Base-by-base conservation (phyloP, 2,888 invertebrate species). In the Chirona hameri region DNA sequence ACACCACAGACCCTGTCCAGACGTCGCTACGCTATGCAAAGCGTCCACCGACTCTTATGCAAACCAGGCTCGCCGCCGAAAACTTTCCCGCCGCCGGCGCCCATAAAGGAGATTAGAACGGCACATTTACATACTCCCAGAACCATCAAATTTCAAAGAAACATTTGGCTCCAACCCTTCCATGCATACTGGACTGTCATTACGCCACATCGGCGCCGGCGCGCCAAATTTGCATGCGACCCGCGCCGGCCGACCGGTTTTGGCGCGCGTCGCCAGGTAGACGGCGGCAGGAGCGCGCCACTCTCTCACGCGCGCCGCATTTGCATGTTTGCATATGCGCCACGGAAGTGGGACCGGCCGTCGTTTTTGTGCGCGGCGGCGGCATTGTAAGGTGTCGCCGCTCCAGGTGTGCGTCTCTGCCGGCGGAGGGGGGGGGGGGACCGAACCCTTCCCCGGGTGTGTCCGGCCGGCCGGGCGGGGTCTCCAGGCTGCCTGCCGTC, bases 231-330 rank as follows among this genome's bases (percentile, higher is more conserved):
- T 65, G 65, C 65, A 65, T 65, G n/a, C 24, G 24, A 24, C 57
- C 21, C 57, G 57, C 10, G 65, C 65, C n/a, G 65, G n/a, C n/a
- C 65, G 65, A 65, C 65, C 65, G 65, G 65, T 65, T 65, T 65
- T 65, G 65, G 65, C 65, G 65, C 65, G 65, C 65, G 60, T n/a
- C 65, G 65, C 65, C 60, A 60, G 60, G 60, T 60, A 60, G 60
- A 10, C n/a, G n/a, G n/a, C 65, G 65, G 7, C 39, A 39, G 39
- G 39, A 39, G 7, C 27, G 65, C 10, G n/a, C 12, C n/a, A n/a
- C 27, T 65, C 65, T 65, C 65, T n/a, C 65, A n/a, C 14, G 2
- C n/a, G 27, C 65, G 52, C 15, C 52, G 10, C 52, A 65, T 65
- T 65, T 27, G 65, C 65, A 65, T 65, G 65, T 65, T 27, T 65